These are phyloP conservation scores for Coremacera marginata DNA, from an alignment of 2,888 invertebrate genomes.

Conservation along the genomic window DNA sequence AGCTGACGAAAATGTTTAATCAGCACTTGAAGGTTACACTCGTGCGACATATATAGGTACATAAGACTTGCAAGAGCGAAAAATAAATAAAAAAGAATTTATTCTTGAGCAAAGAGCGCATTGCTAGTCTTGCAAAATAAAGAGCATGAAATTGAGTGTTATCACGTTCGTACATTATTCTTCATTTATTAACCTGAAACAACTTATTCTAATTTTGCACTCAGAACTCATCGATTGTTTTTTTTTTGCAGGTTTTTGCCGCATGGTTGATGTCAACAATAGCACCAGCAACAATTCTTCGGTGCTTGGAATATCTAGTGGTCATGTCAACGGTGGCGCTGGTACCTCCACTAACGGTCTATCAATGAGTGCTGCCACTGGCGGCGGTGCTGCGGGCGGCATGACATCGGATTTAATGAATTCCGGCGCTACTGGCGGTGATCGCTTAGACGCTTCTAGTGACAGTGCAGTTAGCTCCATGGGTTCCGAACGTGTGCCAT, in stretches of 20 bases:
- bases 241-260: slow-evolving; percentile 81
- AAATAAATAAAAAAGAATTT: not conserved
- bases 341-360: slow-evolving; percentile 46
- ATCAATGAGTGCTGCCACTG: slow-evolving; percentile 49
- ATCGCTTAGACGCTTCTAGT: slow-evolving; percentile 86
- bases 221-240: not conserved
- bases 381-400: slow-evolving; percentile 58
- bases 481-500: slow-evolving; percentile 91
- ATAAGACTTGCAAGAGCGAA: not conserved
- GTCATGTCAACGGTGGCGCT: slow-evolving; percentile 56
- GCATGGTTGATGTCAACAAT: slow-evolving; percentile 78
- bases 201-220: not conserved
- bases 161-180: not conserved
- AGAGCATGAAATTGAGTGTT: too few species aligned
- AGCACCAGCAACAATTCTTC: slow-evolving; percentile 69
- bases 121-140: not conserved
- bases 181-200: not conserved
- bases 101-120: not conserved
- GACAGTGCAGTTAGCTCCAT: slow-evolving; percentile 94
- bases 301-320: slow-evolving; percentile 59
- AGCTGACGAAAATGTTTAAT: not conserved
- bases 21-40: not conserved
- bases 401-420: slow-evolving; percentile 62
- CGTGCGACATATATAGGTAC: too few species aligned
- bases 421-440: slow-evolving; percentile 58